Conservation (phyloP, 2,113 vertebrate genomes). For the Salvelinus fontinalis region DNA sequence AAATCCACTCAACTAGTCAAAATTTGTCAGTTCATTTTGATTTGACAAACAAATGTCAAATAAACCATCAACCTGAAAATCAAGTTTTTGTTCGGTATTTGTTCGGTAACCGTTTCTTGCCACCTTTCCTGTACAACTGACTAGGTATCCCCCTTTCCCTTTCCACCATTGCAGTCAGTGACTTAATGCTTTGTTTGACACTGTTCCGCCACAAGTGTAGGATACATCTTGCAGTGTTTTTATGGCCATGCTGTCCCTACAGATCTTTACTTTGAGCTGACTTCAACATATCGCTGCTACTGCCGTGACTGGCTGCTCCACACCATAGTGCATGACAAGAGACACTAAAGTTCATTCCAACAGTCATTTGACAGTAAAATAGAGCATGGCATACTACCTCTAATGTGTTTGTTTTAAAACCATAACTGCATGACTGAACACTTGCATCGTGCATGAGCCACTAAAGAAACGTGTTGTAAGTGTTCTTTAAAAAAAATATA, state of each 20-base stretch:
- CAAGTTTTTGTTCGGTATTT: too few species aligned
- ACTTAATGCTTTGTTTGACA: too few species aligned
- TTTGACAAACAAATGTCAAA: too few species aligned
- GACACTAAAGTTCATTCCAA: conserved; percentile 8
- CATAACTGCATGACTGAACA: conserved; percentile 11
- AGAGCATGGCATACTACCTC: background rate
- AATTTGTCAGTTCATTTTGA: too few species aligned
- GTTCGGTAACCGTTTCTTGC: too few species aligned
- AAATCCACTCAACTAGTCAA: too few species aligned
- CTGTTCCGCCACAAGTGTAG: background rate
- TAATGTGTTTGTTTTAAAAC: conserved; percentile 36
- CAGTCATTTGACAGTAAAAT: conserved; percentile 9
- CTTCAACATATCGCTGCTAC: background rate
- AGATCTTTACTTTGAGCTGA: background rate
- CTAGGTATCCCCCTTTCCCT: too few species aligned
- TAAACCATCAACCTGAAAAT: too few species aligned
- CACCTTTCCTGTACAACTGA: too few species aligned
- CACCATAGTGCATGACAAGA: background rate
- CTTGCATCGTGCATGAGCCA: conserved; percentile 29
- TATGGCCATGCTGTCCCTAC: background rate
- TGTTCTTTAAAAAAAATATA: conserved; percentile 13
- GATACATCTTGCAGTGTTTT: background rate
- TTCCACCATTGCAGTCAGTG: too few species aligned
- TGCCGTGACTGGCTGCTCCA: background rate
- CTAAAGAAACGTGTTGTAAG: conserved; percentile 28